Base-by-base conservation (phyloP, 2,888 invertebrate genomes). In the Craniophora ligustri region DNA sequence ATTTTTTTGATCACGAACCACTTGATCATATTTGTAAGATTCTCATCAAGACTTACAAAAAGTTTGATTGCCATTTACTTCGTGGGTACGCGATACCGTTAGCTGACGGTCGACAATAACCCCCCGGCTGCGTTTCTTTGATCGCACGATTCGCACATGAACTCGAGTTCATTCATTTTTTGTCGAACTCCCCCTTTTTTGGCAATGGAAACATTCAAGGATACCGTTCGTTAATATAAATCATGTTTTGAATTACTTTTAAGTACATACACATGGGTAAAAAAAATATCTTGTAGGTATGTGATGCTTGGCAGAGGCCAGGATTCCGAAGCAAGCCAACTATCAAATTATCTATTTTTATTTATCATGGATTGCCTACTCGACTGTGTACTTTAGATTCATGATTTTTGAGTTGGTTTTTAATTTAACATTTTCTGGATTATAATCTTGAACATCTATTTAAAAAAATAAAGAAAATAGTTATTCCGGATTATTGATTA, bases 61-160 rank as follows among this genome's bases (percentile, higher is more conserved):
- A 59, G 59, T 42, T 38, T 18, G 53, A 67, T 56, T 57, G 31
- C 54, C 49, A 34, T 32, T 35, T 47, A 53, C 50, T 44, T 19
- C 10, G 34, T 47, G 34, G 7, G 16, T 64, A 57, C 21, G 8
- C 8, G 11, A 39, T 48, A 40, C 71, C 71, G 71, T 62, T 71
- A 49, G 14, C n/a, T 19, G 26, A 8, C 11, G 34, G 40, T 45
- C 47, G 16, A 45, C 42, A 48, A 48, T 63, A 59, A 41, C 46
- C 58, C 28, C 14, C 36, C 13, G 53, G 47, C 58, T 8, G 11
- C 15, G 28, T 19, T 19, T 50, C 14, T 49, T 26, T 15, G 45
- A 32, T 63, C 44, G 28, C 6, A 40, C 14, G 13, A 41, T 28
- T 63, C 44, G 28, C 6, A 40, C 14, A 7, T 32, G 50, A 59